phyloP scores from a whole-genome alignment of 2,113 vertebrate genomes.

The Meles meles region DNA sequence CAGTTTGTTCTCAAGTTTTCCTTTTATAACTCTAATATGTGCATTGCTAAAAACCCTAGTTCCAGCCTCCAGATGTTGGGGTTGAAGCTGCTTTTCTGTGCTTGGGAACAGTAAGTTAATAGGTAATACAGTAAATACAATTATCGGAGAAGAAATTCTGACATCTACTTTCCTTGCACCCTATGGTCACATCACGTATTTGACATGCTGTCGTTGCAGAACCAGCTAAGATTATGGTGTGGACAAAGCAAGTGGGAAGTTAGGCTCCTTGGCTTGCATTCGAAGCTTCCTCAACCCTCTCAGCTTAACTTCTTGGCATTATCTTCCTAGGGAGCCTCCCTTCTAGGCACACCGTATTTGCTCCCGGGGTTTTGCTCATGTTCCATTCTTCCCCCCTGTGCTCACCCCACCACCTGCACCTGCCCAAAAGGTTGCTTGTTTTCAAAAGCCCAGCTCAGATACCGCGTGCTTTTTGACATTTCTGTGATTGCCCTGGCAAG shows the following conservation, averaged over 20 bases:
- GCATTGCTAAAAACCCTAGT: neutral
- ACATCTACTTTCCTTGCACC: neutral
- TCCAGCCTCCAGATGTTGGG: neutral
- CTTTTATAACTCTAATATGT: neutral
- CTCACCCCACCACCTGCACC: neutral
- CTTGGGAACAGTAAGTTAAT: neutral
- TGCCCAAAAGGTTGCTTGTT: neutral
- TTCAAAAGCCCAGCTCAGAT: neutral
- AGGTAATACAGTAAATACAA: neutral
- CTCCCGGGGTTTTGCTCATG: neutral
- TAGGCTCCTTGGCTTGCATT: neutral
- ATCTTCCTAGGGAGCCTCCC: neutral
- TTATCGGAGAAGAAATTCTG: neutral
- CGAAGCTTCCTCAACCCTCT: fast-evolving
- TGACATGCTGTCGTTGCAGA: neutral
- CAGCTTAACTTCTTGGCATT: neutral
- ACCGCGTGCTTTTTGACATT: neutral
- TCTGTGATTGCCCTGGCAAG: neutral
- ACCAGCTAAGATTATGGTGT: neutral
- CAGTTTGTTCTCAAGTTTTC: neutral
- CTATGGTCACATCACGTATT: neutral
- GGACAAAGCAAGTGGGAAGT: neutral
- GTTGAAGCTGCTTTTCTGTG: neutral
- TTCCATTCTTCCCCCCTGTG: neutral
- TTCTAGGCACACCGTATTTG: neutral